Base-by-base conservation (phyloP, 2,113 vertebrate genomes). In the Cheilinus undulatus region DNA sequence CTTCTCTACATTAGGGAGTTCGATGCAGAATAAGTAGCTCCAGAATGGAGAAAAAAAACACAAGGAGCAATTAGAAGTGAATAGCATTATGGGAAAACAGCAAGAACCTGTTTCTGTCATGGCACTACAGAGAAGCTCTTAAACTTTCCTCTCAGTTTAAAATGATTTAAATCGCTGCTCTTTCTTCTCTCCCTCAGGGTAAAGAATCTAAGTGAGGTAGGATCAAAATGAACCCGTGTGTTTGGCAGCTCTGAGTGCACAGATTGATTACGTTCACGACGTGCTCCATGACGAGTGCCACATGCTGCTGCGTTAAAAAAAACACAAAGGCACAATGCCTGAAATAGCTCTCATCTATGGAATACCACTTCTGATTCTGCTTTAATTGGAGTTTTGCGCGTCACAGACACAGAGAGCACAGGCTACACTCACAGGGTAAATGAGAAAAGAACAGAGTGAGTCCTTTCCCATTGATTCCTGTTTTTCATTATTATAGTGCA, bases 401-500 rank as follows among this genome's bases (percentile, higher is more conserved):
- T n/a, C 23, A 59, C 36, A 22, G 19, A 52, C 19, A 46, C 32
- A 71, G 59, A 62, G 19, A n/a, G 52, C 32, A 34, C 32, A 11
- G 32, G 32, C 8, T 11, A 34, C 32, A 42, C 65, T 22, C 45
- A 32, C 51, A 22, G 1, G 2, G 26, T 17, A 62, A 67, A 12
- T 49, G 69, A 85, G 52, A 30, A 78, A 76, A 60, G 70, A 77
- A 57, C 38, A 51, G 63, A 67, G 30, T 49, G 53, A 65, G 79
- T 78, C 60, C 22, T 76, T 68, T 64, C 45, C 46, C 43, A 83
- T 79, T 90, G 79, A 86, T 83, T 82, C 68, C 68, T 80, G 59
- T 63, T 80, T 85, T 85, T 83, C 79, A 85, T 86, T 86, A 70
- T 83, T 58, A 58, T 30, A 62, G n/a, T 60, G 56, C 10, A 28